Base-by-base conservation (phyloP, 2,888 invertebrate species). In the Plebejus anna region DNA sequence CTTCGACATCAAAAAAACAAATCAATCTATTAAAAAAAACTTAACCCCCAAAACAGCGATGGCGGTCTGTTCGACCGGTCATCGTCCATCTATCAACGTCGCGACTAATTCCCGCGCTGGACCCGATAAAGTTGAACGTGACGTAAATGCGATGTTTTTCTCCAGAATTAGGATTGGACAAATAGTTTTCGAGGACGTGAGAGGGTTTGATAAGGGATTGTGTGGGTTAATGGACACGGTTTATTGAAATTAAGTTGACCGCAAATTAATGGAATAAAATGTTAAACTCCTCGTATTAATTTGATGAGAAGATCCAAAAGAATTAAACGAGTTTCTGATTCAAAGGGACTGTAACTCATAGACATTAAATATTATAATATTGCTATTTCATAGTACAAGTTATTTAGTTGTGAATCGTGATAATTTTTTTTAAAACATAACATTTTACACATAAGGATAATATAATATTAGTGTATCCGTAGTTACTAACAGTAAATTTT, bases 121-220 rank as follows among this genome's bases (percentile, higher is more conserved):
- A 82, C 83, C 82, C 84, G 86, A 85, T 86, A 84, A 84, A 84
- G 83, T 84, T 83, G 83, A 85, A 83, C 81, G 82, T 81, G 78
- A 81, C 82, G 80, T 79, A 83, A 83, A 84, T 85, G 82, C 84
- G 83, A 83, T 85, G 85, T 88, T 89, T 89, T 89, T 89, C 88
- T 84, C 83, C 81, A 79, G 85, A 84, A 88, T 87, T 86, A 84
- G 85, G 84, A 84, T 81, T 80, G 87, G 86, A 88, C 89, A 89
- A 89, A 89, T 87, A 89, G 88, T 87, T 86, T 83, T 84, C 82
- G 83, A 84, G 82, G 82, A 82, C 84, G 82, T 82, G 82, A 83
- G 84, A 84, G 84, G 84, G 83, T 84, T 83, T 80, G 82, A 82
- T 83, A 82, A 82, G 81, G 81, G 81, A 80, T 81, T 78, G 61